Percentiles rank a stretch among this genome's conserved stretches.
These are phyloP conservation scores for Etia nguti DNA, from an alignment of 2,113 vertebrate genomes.

Conservation along the genomic window DNA sequence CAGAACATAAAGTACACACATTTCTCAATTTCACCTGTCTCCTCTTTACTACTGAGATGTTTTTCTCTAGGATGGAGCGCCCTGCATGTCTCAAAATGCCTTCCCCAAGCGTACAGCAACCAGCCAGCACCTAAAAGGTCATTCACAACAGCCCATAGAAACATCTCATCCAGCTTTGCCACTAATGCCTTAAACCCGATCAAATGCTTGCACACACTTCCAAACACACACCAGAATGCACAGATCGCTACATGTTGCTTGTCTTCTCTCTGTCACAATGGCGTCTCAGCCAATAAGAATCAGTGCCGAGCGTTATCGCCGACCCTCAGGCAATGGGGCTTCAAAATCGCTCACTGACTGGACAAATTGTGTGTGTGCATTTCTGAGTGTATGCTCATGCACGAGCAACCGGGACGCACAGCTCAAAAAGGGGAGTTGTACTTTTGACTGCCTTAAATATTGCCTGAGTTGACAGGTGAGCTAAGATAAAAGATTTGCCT, in stretches of 20 bases:
- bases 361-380: not conserved
- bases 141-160: constrained; percentile 44
- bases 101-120: constrained; percentile 2
- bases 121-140: constrained; percentile 54
- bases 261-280: constrained; percentile 28
- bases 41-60: constrained; percentile 8
- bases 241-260: constrained; percentile 18
- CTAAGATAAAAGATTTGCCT: constrained; percentile 43
- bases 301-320: constrained; percentile 56
- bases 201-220: constrained; percentile 1
- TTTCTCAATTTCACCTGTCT: not conserved
- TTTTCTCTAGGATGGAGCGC: constrained; percentile 17
- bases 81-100: constrained; percentile 31
- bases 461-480: constrained; percentile 34
- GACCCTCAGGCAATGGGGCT: constrained; percentile 57
- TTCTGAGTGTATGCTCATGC: not conserved
- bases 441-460: constrained; percentile 29
- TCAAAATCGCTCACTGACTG: constrained; percentile 12
- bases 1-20: not conserved
- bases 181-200: constrained; percentile 58
- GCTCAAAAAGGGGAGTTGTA: not conserved
- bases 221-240: not conserved
- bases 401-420: not conserved
- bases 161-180: constrained; percentile 48
- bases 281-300: constrained; percentile 40